phyloP scores from a whole-genome alignment of 2,113 vertebrate genomes.

The Erpornis zantholeuca region DNA sequence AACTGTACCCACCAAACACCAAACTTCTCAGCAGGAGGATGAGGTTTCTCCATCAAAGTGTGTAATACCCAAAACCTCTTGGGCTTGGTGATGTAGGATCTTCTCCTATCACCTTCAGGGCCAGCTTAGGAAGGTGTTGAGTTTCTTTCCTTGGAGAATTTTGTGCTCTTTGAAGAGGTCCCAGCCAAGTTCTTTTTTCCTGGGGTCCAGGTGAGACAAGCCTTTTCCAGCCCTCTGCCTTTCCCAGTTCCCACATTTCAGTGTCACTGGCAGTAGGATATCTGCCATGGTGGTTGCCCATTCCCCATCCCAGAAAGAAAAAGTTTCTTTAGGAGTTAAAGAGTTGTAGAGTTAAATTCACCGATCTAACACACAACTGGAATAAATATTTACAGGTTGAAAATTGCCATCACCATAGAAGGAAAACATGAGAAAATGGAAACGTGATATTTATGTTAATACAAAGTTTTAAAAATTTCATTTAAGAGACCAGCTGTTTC shows the following conservation, averaged over 20 bases:
- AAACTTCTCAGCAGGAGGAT: neutral
- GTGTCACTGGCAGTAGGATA: neutral
- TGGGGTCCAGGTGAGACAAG: neutral
- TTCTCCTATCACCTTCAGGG: neutral
- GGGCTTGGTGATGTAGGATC: rapidly evolving
- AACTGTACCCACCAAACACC: neutral
- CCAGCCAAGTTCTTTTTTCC: neutral
- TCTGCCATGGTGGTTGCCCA: rapidly evolving
- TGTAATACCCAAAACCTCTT: neutral
- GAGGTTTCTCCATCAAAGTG: neutral
- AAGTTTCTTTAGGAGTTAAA: neutral
- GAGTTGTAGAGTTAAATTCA: neutral
- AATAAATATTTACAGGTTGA: neutral
- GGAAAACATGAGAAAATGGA: neutral
- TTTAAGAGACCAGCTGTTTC: conserved; percentile 74
- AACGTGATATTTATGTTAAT: conserved; percentile 50
- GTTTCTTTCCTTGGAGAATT: neutral
- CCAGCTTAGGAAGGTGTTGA: neutral
- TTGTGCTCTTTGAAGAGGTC: neutral
- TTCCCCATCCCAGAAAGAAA: neutral
- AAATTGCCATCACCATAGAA: neutral
- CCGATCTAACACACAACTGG: neutral
- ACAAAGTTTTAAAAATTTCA: conserved; percentile 62
- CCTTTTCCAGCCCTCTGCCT: neutral
- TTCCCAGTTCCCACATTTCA: rapidly evolving